These are phyloP conservation scores for Hipparchia sbordonii DNA, from an alignment of 2,888 invertebrate species.

Conservation along the genomic window DNA sequence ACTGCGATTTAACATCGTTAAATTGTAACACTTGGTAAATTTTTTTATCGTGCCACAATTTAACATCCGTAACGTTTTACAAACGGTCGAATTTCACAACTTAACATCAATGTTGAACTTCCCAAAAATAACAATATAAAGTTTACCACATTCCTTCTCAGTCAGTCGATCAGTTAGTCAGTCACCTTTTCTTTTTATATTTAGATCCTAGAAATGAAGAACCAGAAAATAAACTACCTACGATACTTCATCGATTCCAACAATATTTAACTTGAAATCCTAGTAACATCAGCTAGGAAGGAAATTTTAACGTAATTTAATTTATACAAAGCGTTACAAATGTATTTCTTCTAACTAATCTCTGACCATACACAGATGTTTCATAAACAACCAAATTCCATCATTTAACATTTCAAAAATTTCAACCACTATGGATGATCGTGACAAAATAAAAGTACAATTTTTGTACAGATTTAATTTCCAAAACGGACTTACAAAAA, in stretches of 20 bases:
- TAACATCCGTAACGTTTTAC: background rate
- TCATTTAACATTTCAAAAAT: background rate
- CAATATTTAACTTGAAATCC: too few species aligned
- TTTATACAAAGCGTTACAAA: too few species aligned
- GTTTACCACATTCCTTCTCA: background rate
- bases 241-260: too few species aligned
- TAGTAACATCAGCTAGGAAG: too few species aligned
- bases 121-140: background rate
- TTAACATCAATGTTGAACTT: background rate
- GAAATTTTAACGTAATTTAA: too few species aligned
- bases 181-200: too few species aligned
- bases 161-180: too few species aligned
- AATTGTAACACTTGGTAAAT: too few species aligned
- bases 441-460: conserved; percentile 16
- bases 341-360: too few species aligned
- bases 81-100: background rate
- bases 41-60: background rate
- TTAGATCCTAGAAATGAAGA: too few species aligned
- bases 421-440: background rate
- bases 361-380: background rate
- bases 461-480: conserved; percentile 5
- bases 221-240: too few species aligned
- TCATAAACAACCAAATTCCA: background rate
- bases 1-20: background rate
- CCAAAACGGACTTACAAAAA: background rate